Evolutionary conservation across 2,888 invertebrate species (phyloP).

Genomic region (Ophion obscuratus): DNA sequence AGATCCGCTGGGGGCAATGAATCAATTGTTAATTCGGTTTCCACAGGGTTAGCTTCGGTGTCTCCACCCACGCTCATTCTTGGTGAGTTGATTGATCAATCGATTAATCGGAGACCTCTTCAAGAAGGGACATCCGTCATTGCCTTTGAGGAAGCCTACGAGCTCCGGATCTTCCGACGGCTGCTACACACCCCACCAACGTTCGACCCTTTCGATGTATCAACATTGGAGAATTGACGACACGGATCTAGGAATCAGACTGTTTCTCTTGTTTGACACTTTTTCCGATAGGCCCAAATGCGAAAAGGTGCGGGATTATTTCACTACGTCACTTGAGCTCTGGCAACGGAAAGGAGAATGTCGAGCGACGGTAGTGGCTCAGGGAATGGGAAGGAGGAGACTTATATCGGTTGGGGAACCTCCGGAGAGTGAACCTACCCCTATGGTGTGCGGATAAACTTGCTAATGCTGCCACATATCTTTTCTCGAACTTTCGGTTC

Average conservation of each 20-base stretch:
- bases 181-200: background rate
- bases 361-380: background rate
- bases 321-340: background rate
- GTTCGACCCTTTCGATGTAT: background rate
- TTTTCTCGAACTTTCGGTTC: background rate
- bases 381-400: background rate
- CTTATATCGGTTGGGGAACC: background rate
- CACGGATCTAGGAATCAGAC: background rate
- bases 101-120: slow-evolving; percentile 34
- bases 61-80: slow-evolving; percentile 1
- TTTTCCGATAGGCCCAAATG: background rate
- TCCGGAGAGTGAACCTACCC: background rate
- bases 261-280: background rate
- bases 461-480: background rate
- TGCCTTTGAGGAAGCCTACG: slow-evolving; percentile 20
- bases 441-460: background rate
- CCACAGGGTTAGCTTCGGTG: slow-evolving; percentile 6
- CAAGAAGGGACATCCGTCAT: slow-evolving; percentile 49
- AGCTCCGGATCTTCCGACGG: background rate
- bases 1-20: background rate
- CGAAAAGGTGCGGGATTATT: background rate
- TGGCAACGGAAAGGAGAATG: background rate
- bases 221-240: background rate
- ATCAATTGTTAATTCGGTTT: slow-evolving; percentile 47
- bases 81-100: slow-evolving; percentile 17